Conservation (phyloP, 2,113 vertebrate species). For the Upupa epops region DNA sequence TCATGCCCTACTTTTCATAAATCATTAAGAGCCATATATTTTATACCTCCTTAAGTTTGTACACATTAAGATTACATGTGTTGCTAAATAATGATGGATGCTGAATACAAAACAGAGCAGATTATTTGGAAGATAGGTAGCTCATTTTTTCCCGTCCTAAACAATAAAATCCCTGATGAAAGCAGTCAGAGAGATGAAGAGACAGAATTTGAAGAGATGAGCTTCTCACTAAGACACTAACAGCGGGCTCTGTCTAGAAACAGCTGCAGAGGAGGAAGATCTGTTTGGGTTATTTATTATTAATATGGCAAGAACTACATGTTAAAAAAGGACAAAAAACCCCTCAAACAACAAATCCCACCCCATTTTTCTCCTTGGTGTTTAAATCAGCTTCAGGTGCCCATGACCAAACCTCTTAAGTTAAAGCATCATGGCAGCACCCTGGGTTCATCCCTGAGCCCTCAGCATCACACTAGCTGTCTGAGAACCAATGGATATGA, state of each 20-base stretch:
- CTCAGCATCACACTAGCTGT: too few species aligned
- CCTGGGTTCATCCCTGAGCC: too few species aligned
- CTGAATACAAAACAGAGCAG: neutral
- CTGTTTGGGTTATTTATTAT: conserved; percentile 1
- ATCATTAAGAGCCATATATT: neutral
- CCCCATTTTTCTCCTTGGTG: rapidly evolving
- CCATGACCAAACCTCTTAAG: neutral
- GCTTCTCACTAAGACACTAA: neutral
- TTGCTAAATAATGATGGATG: neutral
- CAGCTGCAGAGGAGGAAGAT: neutral
- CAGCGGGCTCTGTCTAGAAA: neutral
- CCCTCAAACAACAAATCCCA: too few species aligned
- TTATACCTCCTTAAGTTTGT: neutral
- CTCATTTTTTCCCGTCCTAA: neutral
- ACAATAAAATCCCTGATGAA: conserved; percentile 16
- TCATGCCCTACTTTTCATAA: neutral
- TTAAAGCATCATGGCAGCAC: neutral
- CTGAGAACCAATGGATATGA: too few species aligned
- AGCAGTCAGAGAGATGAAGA: neutral
- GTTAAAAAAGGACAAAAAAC: rapidly evolving
- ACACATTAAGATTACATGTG: neutral
- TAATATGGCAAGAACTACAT: neutral
- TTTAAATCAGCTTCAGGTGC: neutral
- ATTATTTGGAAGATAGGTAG: neutral
- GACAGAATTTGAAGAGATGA: neutral